Conservation (phyloP, 2,888 invertebrate genomes). For the Listrodromus nycthemerus region DNA sequence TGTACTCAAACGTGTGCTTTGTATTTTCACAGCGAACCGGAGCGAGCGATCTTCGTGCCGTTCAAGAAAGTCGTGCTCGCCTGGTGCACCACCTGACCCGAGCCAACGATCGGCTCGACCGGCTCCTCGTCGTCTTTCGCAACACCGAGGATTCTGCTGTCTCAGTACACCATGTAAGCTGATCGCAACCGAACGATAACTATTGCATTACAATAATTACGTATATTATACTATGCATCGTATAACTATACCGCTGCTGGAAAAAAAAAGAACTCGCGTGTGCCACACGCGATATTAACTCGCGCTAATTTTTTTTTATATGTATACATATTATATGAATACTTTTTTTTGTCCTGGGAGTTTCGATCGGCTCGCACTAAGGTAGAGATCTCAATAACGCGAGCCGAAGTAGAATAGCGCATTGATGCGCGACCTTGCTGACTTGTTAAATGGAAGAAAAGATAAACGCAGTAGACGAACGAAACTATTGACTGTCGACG, state of each 20-base stretch:
- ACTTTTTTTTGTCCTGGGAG: conserved; percentile 34
- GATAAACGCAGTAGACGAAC: conserved; percentile 5
- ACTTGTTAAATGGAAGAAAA: conserved; percentile 12
- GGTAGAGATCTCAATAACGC: conserved; percentile 14
- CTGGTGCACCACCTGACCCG: conserved; percentile 86
- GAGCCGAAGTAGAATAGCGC: conserved; percentile 27
- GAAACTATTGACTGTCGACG: conserved; percentile 54
- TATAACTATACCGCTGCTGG: conserved; percentile 47
- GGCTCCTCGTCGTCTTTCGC: conserved; percentile 70
- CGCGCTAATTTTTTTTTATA: conserved; percentile 35
- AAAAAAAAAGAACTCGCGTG: conserved; percentile 46
- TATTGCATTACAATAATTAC: conserved; percentile 25
- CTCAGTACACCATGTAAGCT: conserved; percentile 81
- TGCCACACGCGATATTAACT: conserved; percentile 57
- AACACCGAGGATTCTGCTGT: conserved; percentile 79
- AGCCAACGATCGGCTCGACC: conserved; percentile 67
- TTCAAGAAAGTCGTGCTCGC: conserved; percentile 93
- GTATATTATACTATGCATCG: conserved; percentile 41
- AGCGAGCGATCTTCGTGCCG: conserved; percentile 90
- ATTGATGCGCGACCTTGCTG: conserved; percentile 11
- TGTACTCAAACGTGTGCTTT: conserved; percentile 11
- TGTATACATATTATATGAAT: background rate
- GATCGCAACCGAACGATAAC: conserved; percentile 56
- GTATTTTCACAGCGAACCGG: conserved; percentile 86
- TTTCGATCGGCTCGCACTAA: conserved; percentile 46